Conservation (phyloP, 2,888 invertebrate genomes). For the Stenoptilia bipunctidactyla region DNA sequence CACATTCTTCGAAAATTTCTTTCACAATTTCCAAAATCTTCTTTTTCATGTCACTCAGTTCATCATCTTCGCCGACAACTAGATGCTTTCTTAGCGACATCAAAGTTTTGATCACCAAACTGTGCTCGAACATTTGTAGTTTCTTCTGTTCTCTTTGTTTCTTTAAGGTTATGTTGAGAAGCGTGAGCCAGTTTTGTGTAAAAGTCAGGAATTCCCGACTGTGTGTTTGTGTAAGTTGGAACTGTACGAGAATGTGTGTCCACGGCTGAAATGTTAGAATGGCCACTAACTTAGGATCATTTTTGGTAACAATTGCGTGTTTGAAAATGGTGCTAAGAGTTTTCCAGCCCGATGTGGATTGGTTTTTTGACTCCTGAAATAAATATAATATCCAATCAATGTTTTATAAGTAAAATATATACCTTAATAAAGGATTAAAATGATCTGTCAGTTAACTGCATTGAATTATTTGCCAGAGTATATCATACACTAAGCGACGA, state of each 20-base stretch:
- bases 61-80: conserved; percentile 19
- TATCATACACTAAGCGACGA: too few relatives aligned
- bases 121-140: conserved; percentile 33
- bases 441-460: too few relatives aligned
- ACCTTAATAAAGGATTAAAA: too few relatives aligned
- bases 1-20: conserved; percentile 34
- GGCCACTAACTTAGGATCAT: conserved; percentile 40
- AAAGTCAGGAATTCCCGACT: conserved; percentile 46
- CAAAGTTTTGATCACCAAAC: conserved; percentile 41
- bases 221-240: conserved; percentile 44
- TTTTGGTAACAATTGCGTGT: conserved; percentile 42
- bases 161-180: conserved; percentile 41
- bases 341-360: conserved; percentile 50
- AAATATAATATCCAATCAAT: too few relatives aligned
- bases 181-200: conserved; percentile 41
- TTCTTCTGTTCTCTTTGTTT: conserved; percentile 29
- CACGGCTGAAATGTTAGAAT: conserved; percentile 51
- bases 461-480: too few relatives aligned
- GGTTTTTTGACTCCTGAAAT: conserved; percentile 38
- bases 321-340: conserved; percentile 48
- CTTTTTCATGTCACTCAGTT: conserved; percentile 26
- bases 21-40: conserved; percentile 30
- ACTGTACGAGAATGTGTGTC: conserved; percentile 49
- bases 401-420: too few relatives aligned
- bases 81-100: conserved; percentile 34